A percentile compares a stretch with the other conserved stretches of the same genome.
Evolutionary conservation across 2,113 vertebrate species (phyloP).

Genomic region (Labrus mixtus): DNA sequence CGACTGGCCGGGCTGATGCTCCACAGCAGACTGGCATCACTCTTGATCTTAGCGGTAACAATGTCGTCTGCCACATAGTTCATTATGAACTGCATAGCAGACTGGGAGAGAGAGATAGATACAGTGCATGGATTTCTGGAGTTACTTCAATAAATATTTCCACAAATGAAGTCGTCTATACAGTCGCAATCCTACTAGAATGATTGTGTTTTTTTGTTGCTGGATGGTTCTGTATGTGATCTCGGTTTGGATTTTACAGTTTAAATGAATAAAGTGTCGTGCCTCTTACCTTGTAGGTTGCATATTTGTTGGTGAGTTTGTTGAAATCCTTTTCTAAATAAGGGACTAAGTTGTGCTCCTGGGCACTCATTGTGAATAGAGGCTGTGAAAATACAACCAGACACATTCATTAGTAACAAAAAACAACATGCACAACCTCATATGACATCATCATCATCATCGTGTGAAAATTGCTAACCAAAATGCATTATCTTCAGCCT

Average conservation of each 20-base stretch:
- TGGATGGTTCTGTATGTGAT: background rate
- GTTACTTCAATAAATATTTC: background rate
- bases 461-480: no score
- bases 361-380: conserved; percentile 83
- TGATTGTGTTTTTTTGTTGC: background rate
- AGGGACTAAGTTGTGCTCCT: conserved; percentile 83
- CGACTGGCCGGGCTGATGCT: conserved; percentile 78
- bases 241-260: background rate
- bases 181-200: background rate
- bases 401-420: conserved; percentile 30
- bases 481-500: no score
- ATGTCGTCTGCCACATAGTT: conserved; percentile 77
- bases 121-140: background rate
- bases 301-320: conserved; percentile 73
- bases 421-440: background rate
- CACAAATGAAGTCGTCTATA: no score
- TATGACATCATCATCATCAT: background rate
- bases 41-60: conserved; percentile 80
- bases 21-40: conserved; percentile 82
- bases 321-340: conserved; percentile 73
- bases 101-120: conserved; percentile 36
- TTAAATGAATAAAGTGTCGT: conserved; percentile 1
- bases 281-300: conserved; percentile 74
- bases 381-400: conserved; percentile 70
- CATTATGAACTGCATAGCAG: conserved; percentile 77